Evolutionary conservation across 92 coral and sea anemone species (phyloP), one percentile per base, ranked within the genome.

Genomic region (Nematostella vectensis): DNA sequence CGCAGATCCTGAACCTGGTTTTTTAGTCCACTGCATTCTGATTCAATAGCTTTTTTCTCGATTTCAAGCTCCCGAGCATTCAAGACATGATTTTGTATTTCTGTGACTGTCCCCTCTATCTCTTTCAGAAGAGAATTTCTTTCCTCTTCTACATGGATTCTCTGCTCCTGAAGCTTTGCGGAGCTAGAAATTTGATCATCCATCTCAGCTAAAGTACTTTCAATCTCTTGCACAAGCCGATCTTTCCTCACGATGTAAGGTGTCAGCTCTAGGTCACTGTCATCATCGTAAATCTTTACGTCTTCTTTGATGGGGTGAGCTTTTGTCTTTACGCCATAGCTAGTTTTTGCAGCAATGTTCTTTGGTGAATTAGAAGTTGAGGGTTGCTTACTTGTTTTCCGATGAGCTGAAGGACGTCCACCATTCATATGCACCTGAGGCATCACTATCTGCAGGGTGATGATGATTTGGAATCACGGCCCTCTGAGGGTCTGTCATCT

Each of bases 181-280:
- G 71, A 58, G 31, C 64, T 85, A 29, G 70, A 67, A 59, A 61
- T 53, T 20, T 81, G 74, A 59, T 74, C 87, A 54, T 89, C 89
- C 72, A 85, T 77, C 61, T 85, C 83, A 8, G 87, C 74, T 19
- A 89, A 62, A 58, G 87, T 77, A 12, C 75, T 86, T 42, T 82
- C 87, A 33, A 91, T 70, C 47, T 91, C 98, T 38, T 63, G 78
- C 31, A 91, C 77, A 43, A 91, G 93, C 33, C 81, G 73, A 55
- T 91, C 87, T 45, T 81, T 81, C 37, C 85, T 54, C 8, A 57
- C 59, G 16, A 75, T 64, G 43, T 77, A 58, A 17, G 91, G 86
- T 17, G 82, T 45, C 1, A 78, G 48, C 18, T 76, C 82, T 33
- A 78, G 37, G 3, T 83, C 81, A n/a, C 68, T 59, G 55, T 74